Percentiles rank a stretch among this genome's conserved stretches.
Evolutionary conservation across 1,140 invertebrate genomes (phyloP).

Genomic region (Spodoptera litura): DNA sequence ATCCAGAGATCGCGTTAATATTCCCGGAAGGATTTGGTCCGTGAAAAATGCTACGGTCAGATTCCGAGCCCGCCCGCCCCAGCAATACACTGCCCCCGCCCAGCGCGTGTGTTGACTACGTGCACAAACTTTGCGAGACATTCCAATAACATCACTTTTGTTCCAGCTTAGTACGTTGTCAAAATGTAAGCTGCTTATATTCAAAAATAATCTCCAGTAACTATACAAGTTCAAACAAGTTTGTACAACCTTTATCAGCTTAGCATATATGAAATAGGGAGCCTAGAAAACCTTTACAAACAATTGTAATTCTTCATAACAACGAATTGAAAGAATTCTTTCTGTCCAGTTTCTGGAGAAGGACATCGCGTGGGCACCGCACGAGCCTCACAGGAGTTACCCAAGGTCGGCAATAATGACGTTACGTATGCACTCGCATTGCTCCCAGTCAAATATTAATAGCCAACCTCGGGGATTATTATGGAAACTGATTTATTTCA

Average conservation of each 20-base stretch:
- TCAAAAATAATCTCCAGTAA: not conserved
- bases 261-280: no score
- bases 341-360: not conserved
- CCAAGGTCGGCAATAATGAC: constrained; percentile 2
- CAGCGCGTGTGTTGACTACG: not conserved
- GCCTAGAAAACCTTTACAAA: no score
- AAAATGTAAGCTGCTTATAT: not conserved
- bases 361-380: not conserved
- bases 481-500: constrained; percentile 13
- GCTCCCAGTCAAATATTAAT: constrained; percentile 30
- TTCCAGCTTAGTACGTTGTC: not conserved
- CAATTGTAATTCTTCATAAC: no score
- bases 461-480: constrained; percentile 16
- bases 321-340: not conserved
- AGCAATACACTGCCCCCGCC: constrained; percentile 17
- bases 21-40: constrained; percentile 38
- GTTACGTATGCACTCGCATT: constrained; percentile 18
- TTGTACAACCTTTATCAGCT: no score
- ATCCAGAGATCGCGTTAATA: constrained; percentile 46
- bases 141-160: not conserved
- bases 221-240: not conserved
- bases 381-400: constrained; percentile 17
- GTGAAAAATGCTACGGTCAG: constrained; percentile 47
- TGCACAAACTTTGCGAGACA: not conserved
- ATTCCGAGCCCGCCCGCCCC: constrained; percentile 34